A percentile compares a stretch with the other conserved stretches of the same genome.
Conservation (phyloP, 2,797 vertebrate species). For the Danio tinwini region DNA sequence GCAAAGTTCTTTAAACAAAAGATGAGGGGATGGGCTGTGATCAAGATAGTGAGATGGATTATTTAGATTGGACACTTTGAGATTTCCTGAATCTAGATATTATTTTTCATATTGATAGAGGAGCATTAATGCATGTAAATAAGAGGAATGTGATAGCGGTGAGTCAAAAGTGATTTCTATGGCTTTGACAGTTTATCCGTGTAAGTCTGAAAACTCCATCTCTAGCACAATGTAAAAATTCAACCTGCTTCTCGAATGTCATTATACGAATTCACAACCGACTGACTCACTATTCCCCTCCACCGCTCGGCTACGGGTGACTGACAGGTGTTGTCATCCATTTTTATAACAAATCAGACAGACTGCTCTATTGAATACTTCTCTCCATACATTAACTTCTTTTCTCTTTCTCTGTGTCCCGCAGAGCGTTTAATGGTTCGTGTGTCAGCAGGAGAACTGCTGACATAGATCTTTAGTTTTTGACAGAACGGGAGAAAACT, state of each 20-base stretch:
- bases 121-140: slow-evolving; percentile 14
- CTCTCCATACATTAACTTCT: slow-evolving; percentile 33
- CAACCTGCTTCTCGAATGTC: slow-evolving; percentile 2
- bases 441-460: slow-evolving; percentile 32
- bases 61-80: slow-evolving; percentile 1
- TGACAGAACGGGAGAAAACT: slow-evolving; percentile 24
- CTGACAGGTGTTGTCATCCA: slow-evolving; percentile 46
- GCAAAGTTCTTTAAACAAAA: slow-evolving; percentile 3
- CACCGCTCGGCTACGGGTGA: slow-evolving; percentile 42
- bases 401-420: slow-evolving; percentile 37
- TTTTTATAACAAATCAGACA: slow-evolving; percentile 40
- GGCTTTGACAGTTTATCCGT: slow-evolving; percentile 25
- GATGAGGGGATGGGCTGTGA: not conserved
- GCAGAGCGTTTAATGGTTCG: slow-evolving; percentile 42
- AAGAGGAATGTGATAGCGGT: not conserved
- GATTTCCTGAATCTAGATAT: not conserved
- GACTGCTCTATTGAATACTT: slow-evolving; percentile 46
- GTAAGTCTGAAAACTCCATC: slow-evolving; percentile 22
- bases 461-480: slow-evolving; percentile 34
- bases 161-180: not conserved
- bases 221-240: slow-evolving; percentile 13
- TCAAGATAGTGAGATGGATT: slow-evolving; percentile 11
- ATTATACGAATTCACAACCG: slow-evolving; percentile 39
- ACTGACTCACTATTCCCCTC: slow-evolving; percentile 26
- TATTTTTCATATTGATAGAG: not conserved